These are phyloP conservation scores for Hydra vulgaris DNA, from an alignment of 30 jellyfish, hydroid and myxozoan species.

Conservation along the genomic window DNA sequence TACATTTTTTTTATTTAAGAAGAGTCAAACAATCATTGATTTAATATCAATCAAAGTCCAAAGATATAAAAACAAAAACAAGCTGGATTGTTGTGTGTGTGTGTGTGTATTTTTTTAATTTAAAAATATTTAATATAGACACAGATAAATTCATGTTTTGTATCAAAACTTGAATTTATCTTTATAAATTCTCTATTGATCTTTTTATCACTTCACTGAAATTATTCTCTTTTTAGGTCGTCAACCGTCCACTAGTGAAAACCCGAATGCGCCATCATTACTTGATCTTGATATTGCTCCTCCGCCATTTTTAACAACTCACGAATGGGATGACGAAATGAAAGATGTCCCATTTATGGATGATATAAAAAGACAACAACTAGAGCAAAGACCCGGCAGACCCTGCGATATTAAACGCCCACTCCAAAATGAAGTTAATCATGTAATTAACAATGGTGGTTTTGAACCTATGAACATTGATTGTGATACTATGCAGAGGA, in stretches of 20 bases:
- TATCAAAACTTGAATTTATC: too few relatives aligned
- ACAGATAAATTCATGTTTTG: too few relatives aligned
- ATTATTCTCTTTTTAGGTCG: background rate
- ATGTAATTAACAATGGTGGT: background rate
- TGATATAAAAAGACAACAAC: slow-evolving; percentile 12
- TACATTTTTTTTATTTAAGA: too few relatives aligned
- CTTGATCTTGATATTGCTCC: slow-evolving; percentile 37
- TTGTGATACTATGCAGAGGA: background rate
- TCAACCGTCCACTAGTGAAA: background rate
- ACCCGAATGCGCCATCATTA: slow-evolving; percentile 21
- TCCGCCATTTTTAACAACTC: slow-evolving; percentile 19
- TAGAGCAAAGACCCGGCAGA: slow-evolving; percentile 1
- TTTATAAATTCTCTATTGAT: too few relatives aligned
- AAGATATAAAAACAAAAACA: too few relatives aligned
- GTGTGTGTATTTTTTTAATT: too few relatives aligned
- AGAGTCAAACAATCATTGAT: too few relatives aligned
- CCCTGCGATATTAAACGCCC: background rate
- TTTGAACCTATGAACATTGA: background rate
- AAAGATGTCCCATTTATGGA: slow-evolving; percentile 19
- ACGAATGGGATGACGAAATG: slow-evolving; percentile 32
- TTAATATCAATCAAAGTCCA: too few relatives aligned
- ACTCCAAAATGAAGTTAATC: background rate
- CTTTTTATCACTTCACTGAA: too few relatives aligned
- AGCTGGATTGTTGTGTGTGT: too few relatives aligned
- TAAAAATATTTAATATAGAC: too few relatives aligned